Base-by-base conservation (phyloP, 2,888 invertebrate genomes). In the Phanerotoma sp. region DNA sequence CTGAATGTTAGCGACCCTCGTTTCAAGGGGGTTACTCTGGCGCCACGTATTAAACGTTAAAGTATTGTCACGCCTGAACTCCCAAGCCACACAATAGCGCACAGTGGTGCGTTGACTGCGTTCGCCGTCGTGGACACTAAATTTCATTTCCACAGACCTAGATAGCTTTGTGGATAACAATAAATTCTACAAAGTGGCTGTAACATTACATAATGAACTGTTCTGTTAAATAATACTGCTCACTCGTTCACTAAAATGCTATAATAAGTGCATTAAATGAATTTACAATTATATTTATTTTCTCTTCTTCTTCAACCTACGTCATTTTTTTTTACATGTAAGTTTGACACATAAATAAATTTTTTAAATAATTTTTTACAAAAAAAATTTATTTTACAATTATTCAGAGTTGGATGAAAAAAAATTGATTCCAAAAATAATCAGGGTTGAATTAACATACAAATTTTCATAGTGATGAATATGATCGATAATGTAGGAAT, bases 1-100 rank as follows among this genome's bases (percentile, higher is more conserved):
- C 46, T 48, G 53, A 51, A 53, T 57, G 54, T 51, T 53, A 13
- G 13, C 7, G 35, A 35, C 35, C 35, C 35, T 35, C 25, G 9
- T 25, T 25, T 25, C 25, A 25, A 25, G 25, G 25, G 25, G 35
- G 15, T 13, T 35, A 13, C n/a, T 5, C 1, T 50, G 41, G 40
- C 54, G 45, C 38, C 56, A 54, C 45, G 52, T 57, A 61, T 61
- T 61, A 59, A 61, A 57, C 51, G 60, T 54, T 56, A 56, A 60
- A 62, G 59, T 57, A 62, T 60, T 60, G 57, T 54, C 41, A 51
- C 22, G 44, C 30, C 46, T 46, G 44, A 42, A 45, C 49, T 40
- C 30, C 46, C 42, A 28, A 50, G 51, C 51, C 52, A 46, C 35
- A 45, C 9, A 13, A 22, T 32, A 46, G 52, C 25, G 46, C 41